Percentiles rank a stretch among this genome's conserved stretches.
phyloP scores from a whole-genome alignment of 2,888 invertebrate species.

The Caenorhabditis virilis region DNA sequence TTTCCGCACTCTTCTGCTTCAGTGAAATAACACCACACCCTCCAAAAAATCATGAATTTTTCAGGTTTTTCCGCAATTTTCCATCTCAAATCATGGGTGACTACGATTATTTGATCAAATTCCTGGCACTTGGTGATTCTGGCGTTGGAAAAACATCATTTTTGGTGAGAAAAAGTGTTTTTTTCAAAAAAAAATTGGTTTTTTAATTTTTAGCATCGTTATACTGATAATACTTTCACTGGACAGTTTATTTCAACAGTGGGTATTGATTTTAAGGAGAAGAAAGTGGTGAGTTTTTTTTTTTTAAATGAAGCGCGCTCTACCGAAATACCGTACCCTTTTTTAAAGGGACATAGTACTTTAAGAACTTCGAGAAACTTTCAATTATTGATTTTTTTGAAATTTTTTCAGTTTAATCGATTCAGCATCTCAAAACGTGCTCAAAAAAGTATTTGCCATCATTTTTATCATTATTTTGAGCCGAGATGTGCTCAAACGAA shows the following conservation, averaged over 20 bases:
- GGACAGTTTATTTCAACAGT: slow-evolving; percentile 93
- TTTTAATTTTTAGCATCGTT: slow-evolving; percentile 82
- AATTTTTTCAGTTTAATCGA: too few relatives aligned
- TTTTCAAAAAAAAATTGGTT: neutral
- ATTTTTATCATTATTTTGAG: too few relatives aligned
- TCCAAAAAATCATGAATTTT: too few relatives aligned
- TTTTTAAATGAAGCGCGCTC: neutral
- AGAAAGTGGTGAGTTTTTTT: slow-evolving; percentile 75
- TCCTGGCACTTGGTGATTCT: slow-evolving; percentile 92
- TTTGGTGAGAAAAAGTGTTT: slow-evolving; percentile 48
- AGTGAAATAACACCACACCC: too few relatives aligned
- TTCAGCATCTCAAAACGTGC: too few relatives aligned
- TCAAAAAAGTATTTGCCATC: too few relatives aligned
- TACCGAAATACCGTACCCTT: too few relatives aligned
- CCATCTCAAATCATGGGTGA: slow-evolving; percentile 72
- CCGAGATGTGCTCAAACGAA: too few relatives aligned
- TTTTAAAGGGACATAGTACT: neutral
- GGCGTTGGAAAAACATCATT: slow-evolving; percentile 97
- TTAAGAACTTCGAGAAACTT: neutral
- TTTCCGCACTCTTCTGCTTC: too few relatives aligned
- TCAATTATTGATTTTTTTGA: too few relatives aligned
- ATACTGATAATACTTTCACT: slow-evolving; percentile 89
- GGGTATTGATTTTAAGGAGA: slow-evolving; percentile 95
- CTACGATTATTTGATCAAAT: slow-evolving; percentile 89
- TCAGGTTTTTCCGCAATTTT: neutral